Conservation (phyloP, 2,888 invertebrate genomes). For the Meghimatium bilineatum region DNA sequence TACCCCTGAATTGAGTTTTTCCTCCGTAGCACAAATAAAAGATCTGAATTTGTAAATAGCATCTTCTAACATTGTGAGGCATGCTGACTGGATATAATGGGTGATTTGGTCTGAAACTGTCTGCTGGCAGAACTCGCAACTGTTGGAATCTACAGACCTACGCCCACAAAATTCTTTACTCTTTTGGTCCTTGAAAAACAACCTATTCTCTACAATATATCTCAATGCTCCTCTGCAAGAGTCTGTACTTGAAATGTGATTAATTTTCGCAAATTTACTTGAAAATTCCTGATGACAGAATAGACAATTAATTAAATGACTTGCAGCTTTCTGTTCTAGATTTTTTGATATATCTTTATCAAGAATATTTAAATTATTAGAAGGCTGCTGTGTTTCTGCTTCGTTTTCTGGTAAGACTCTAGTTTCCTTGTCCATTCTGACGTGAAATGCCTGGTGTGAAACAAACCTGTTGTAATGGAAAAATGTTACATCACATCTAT, state of each 20-base stretch:
- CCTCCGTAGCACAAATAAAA: neutral
- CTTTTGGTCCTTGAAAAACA: neutral
- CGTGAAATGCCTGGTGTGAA: constrained; percentile 38
- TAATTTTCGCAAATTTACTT: neutral
- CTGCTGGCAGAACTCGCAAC: constrained; percentile 17
- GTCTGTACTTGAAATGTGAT: neutral
- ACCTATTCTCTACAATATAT: constrained; percentile 1
- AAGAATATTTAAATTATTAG: neutral
- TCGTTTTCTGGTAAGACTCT: too few species aligned
- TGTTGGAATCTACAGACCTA: neutral
- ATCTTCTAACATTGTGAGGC: neutral
- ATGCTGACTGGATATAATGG: constrained; percentile 5
- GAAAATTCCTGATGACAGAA: constrained; percentile 13
- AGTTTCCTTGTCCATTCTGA: constrained; percentile 40
- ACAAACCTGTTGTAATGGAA: constrained; percentile 32
- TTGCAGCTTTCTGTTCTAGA: neutral
- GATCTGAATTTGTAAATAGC: constrained; percentile 17
- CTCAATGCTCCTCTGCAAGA: constrained; percentile 4
- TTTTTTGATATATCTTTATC: neutral
- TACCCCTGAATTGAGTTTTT: too few species aligned
- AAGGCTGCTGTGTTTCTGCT: neutral
- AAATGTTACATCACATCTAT: constrained; percentile 17
- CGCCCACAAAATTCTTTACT: neutral
- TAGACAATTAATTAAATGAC: neutral
- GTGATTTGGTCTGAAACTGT: neutral